Evolutionary conservation across 2,113 vertebrate genomes (phyloP), one percentile per base, ranked within the genome.

Genomic region (Protobothrops mucrosquamatus): DNA sequence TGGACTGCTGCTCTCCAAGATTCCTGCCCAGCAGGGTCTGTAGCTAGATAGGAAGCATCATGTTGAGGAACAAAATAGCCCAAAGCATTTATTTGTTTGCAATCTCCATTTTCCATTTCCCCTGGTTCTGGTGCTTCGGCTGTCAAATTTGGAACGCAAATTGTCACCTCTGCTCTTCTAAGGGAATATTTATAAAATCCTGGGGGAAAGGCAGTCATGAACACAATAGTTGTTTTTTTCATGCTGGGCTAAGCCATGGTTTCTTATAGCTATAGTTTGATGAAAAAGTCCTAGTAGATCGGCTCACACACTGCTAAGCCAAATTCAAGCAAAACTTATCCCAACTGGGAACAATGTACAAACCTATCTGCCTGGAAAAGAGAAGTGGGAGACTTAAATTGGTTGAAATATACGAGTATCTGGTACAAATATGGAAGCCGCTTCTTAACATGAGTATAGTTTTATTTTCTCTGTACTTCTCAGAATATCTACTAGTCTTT

Each of bases 301-400:
- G 34, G 69, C 34, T 81, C 15, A 20, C 7, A 22, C 69, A 81
- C 34, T 8, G 69, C 69, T 39, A 39, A 81, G 34, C 34, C 69
- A 81, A 22, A 39, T 39, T 81, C 69, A 22, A 22, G 29, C 61
- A n/a, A 64, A 69, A 69, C 61, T 69, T 29, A 69, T n/a, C 29
- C 59, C 26, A 29, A 12, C 26, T 29, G 9, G 10, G 10, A 29
- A 64, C 10, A 29, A 12, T 29, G 9, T 11, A 26, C 3, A 29
- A 64, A 61, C 24, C 3, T 26, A 11, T 61, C 24, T 24, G 24
- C 59, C 24, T 29, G 59, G 9, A 61, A 48, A 29, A 92, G 86
- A 26, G 48, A 94, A 57, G 23, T 94, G 89, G 94, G 90, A 93
- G 93, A n/a, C 54, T 91, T 86, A 20, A 87, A 8, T 94, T 55